Conservation (phyloP, 2,797 vertebrate genomes). For the Catostomus latipinnis region DNA sequence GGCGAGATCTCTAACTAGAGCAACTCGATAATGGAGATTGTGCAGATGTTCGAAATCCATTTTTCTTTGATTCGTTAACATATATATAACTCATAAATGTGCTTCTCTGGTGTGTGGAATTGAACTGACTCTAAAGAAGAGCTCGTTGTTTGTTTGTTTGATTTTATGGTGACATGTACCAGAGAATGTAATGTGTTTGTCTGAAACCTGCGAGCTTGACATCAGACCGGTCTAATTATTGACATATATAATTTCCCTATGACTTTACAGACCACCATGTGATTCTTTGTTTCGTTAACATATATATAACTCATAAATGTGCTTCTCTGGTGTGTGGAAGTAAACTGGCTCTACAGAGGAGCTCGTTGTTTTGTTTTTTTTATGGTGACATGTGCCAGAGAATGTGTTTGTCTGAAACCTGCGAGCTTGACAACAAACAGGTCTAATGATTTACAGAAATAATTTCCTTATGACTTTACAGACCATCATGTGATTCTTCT, state of each 20-base stretch:
- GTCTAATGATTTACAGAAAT: background rate
- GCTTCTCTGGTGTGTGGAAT: background rate
- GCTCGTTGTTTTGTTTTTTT: background rate
- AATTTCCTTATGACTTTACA: background rate
- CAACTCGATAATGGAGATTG: slow-evolving; percentile 57
- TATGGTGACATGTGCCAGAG: background rate
- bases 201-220: background rate
- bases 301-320: background rate
- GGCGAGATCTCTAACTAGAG: slow-evolving; percentile 58
- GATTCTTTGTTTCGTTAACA: background rate
- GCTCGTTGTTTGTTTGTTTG: background rate
- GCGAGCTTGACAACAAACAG: slow-evolving; percentile 14
- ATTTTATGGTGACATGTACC: background rate
- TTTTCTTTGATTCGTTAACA: background rate
- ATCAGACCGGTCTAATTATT: background rate
- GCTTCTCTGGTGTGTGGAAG: background rate
- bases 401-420: slow-evolving; percentile 4
- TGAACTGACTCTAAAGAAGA: no score
- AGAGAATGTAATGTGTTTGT: background rate
- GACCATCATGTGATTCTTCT: background rate
- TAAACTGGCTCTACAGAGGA: no score
- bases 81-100: background rate
- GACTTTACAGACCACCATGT: background rate
- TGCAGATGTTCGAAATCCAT: background rate
- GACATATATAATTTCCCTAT: background rate